Evolutionary conservation across 1,140 invertebrate genomes (phyloP), one percentile per base, ranked within the genome.

Genomic region (Cyrtorhinus lividipennis): DNA sequence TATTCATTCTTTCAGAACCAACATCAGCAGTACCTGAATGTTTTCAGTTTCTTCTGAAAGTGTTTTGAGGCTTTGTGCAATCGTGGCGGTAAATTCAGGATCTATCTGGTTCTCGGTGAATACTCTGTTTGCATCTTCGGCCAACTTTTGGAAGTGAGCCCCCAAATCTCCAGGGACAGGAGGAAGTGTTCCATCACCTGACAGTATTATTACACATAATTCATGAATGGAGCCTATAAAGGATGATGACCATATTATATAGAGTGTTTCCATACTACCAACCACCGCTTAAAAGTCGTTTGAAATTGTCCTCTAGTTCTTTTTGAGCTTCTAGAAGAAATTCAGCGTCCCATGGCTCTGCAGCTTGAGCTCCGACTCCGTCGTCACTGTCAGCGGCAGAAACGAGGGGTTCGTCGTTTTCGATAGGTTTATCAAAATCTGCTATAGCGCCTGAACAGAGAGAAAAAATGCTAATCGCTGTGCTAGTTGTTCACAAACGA

Each of bases 31-130:
- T 65, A 73, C 75, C 69, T 74, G 73, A 64, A 76, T 67, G 66
- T 69, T 72, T 70, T 73, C 71, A 0, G 74, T 69, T 15, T 73
- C 75, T 24, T 69, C 66, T 8, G 75, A 71, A 26, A 78, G 67
- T 63, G 75, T 73, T 68, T 74, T 75, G 15, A 78, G 66, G n/a
- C 76, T 73, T 70, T 73, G 72, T 24, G 71, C 69, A 60, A 78
- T 77, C 1, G 76, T 69, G 0, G 73, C 66, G 25, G 76, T 69
- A 67, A 77, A 75, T 59, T 75, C 73, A 56, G 65, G 56, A 63
- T 62, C 65, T 1, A 60, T 58, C 53, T 18, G 45, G 5, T 70
- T 67, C 30, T 63, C 66, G 5, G 69, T 62, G 0, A 62, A 60
- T 2, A 61, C 69, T 46, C 68, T 67, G 24, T 68, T 67, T 26